phyloP scores from a whole-genome alignment of 2,113 vertebrate genomes.

The Nestor notabilis region DNA sequence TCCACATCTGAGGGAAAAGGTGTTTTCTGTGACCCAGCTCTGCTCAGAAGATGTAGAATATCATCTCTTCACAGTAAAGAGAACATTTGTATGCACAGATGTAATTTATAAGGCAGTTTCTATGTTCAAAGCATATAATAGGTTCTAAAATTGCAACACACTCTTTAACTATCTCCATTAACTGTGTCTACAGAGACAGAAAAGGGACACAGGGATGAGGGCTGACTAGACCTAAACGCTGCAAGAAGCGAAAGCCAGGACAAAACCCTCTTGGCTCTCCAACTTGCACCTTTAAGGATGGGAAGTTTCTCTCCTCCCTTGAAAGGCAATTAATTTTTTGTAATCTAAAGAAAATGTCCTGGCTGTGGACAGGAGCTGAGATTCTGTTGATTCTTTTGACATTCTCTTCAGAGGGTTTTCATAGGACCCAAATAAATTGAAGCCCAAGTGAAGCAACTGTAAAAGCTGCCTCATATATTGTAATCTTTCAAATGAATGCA shows the following conservation, averaged over 20 bases:
- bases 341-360: not conserved
- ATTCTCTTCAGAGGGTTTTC: conserved; percentile 32
- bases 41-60: not conserved
- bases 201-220: not conserved
- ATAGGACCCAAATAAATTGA: conserved; percentile 22
- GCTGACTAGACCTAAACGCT: not conserved
- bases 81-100: not conserved
- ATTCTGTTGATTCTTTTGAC: not conserved
- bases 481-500: conserved; percentile 68
- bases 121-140: not conserved
- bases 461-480: conserved; percentile 55
- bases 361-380: not conserved
- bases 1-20: not conserved
- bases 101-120: not conserved
- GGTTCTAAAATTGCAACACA: not conserved
- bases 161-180: not conserved
- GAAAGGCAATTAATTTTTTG: not conserved
- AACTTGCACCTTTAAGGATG: not conserved
- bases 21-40: not conserved
- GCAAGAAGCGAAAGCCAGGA: not conserved
- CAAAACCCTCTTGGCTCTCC: not conserved
- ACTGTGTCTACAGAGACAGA: not conserved
- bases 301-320: not conserved
- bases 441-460: conserved; percentile 42
- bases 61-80: not conserved